A percentile compares a stretch with the other conserved stretches of the same genome.
Evolutionary conservation across 37 sponge, comb jelly and placozoan species (phyloP).

Genomic region (Corticium candelabrum): DNA sequence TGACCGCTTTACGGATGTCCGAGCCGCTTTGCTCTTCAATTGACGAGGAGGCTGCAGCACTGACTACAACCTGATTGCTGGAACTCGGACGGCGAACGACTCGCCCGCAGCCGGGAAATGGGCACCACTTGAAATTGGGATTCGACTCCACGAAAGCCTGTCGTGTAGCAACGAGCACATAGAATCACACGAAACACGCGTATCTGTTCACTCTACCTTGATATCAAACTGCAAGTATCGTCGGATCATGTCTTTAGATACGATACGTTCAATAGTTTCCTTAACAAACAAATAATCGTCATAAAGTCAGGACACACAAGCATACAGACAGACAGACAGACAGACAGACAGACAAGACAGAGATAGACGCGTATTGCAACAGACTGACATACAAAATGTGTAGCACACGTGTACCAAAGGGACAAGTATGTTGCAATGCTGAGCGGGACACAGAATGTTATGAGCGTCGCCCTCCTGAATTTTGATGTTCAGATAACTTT

Average conservation of each 20-base stretch:
- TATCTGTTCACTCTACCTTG: conserved; percentile 17
- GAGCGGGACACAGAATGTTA: conserved; percentile 63
- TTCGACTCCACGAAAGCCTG: conserved; percentile 77
- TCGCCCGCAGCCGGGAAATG: conserved; percentile 65
- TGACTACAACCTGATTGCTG: background rate
- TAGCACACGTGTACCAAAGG: conserved; percentile 54
- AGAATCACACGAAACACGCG: background rate
- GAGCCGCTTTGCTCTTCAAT: background rate
- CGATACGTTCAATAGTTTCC: conserved; percentile 67
- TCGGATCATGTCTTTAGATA: conserved; percentile 56
- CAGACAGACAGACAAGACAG: no score
- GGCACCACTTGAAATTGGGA: conserved; percentile 80
- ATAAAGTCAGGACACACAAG: background rate
- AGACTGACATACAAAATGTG: background rate
- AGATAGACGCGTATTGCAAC: no score
- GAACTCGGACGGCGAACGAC: conserved; percentile 28
- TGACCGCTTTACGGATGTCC: conserved; percentile 23
- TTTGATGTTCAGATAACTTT: conserved; percentile 31
- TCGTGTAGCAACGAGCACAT: background rate
- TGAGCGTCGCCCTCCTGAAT: conserved; percentile 56
- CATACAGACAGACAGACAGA: no score
- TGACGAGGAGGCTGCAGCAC: background rate
- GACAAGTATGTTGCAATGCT: conserved; percentile 64
- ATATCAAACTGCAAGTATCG: conserved; percentile 66
- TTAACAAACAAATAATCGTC: conserved; percentile 8